Evolutionary conservation across 2,888 invertebrate genomes (phyloP).

Genomic region (Orthosia cruda): DNA sequence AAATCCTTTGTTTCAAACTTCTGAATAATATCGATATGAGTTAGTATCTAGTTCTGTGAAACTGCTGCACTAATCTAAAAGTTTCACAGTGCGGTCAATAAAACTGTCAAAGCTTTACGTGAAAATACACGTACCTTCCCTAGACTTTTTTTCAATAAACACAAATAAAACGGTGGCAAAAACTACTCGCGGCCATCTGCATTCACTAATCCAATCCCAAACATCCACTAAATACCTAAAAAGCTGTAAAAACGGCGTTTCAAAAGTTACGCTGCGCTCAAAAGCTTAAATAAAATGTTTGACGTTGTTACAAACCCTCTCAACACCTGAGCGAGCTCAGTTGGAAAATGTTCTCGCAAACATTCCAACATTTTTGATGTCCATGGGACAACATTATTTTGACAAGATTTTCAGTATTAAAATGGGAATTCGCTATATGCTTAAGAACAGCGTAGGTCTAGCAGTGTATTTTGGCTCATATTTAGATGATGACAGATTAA

Average conservation of each 20-base stretch:
- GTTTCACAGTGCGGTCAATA: background rate
- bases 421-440: background rate
- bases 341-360: conserved; percentile 52
- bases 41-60: background rate
- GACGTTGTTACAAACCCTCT: conserved; percentile 44
- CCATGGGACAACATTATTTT: conserved; percentile 31
- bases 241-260: conserved; percentile 41
- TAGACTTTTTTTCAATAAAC: background rate
- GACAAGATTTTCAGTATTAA: conserved; percentile 5
- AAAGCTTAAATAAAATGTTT: conserved; percentile 58
- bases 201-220: conserved; percentile 46
- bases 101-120: background rate
- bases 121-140: background rate
- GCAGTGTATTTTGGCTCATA: background rate
- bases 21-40: background rate
- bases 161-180: background rate
- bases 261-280: conserved; percentile 39
- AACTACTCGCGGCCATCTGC: conserved; percentile 11
- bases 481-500: background rate
- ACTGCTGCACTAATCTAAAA: background rate
- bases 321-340: conserved; percentile 39
- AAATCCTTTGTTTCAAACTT: conserved; percentile 1
- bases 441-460: no score
- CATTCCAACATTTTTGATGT: conserved; percentile 40
- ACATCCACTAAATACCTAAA: conserved; percentile 33